Percentiles rank a stretch among this genome's conserved stretches.
Conservation (phyloP, 37 sponge, comb jelly and placozoan species). For the Dysidea cf. avara region DNA sequence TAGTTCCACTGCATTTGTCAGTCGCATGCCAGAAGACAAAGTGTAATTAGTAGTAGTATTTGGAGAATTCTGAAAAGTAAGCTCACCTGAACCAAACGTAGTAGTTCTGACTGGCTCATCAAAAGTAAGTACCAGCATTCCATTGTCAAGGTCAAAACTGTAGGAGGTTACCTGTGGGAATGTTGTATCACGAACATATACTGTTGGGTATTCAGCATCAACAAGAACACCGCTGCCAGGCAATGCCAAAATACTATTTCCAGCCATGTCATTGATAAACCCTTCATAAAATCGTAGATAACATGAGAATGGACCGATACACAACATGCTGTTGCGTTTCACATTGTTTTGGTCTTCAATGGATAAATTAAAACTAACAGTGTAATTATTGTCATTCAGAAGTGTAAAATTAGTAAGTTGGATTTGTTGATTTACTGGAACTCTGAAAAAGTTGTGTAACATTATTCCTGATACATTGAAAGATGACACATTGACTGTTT, state of each 20-base stretch:
- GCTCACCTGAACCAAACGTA: constrained; percentile 26
- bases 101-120: constrained; percentile 76
- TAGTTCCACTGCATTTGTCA: neutral
- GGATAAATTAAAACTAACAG: constrained; percentile 38
- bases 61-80: constrained; percentile 32
- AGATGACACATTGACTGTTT: constrained; percentile 67
- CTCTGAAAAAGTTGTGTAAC: constrained; percentile 36
- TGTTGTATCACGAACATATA: constrained; percentile 53
- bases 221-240: neutral
- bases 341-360: constrained; percentile 56
- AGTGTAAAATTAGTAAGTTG: constrained; percentile 44
- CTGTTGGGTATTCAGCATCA: constrained; percentile 11
- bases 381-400: constrained; percentile 36
- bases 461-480: constrained; percentile 43
- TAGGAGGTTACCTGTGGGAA: constrained; percentile 50
- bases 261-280: constrained; percentile 77
- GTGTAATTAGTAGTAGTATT: constrained; percentile 5
- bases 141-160: constrained; percentile 71
- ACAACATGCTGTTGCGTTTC: constrained; percentile 54
- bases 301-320: constrained; percentile 46
- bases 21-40: constrained; percentile 17
- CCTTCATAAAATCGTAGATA: constrained; percentile 47
- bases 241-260: constrained; percentile 47
- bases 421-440: neutral
- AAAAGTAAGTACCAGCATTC: constrained; percentile 60